Conservation (phyloP, 2,888 invertebrate genomes). For the Thymelicus sylvestris region DNA sequence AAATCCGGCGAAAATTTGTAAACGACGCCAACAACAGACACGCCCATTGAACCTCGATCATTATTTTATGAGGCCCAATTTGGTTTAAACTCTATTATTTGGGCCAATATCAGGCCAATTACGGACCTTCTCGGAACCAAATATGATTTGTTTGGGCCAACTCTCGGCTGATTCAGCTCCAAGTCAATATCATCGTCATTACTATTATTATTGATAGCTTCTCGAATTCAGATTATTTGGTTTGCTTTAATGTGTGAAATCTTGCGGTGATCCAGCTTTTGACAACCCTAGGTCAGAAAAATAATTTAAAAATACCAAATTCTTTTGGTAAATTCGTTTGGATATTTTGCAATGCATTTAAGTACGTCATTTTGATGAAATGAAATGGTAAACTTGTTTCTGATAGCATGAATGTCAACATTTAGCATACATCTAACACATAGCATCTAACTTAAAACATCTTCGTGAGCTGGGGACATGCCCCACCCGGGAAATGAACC, state of each 20-base stretch:
- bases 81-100: conserved; percentile 53
- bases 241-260: background rate
- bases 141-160: conserved; percentile 34
- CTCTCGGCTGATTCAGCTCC: conserved; percentile 15
- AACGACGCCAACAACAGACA: conserved; percentile 20
- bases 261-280: no score
- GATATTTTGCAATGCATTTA: no score
- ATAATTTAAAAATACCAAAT: no score
- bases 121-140: conserved; percentile 37
- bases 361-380: no score
- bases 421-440: no score
- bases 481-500: no score
- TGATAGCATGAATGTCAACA: no score
- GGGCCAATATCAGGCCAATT: conserved; percentile 48
- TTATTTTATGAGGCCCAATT: conserved; percentile 79
- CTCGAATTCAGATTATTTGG: background rate
- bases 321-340: no score
- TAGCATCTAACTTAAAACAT: no score
- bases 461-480: no score
- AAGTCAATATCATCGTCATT: conserved; percentile 9
- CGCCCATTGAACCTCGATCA: conserved; percentile 55
- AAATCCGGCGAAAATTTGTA: conserved; percentile 35
- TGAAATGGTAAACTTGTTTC: no score
- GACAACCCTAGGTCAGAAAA: no score
- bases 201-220: background rate